These are phyloP conservation scores for Hecatera dysodea DNA, from an alignment of 2,888 invertebrate genomes.

Conservation along the genomic window DNA sequence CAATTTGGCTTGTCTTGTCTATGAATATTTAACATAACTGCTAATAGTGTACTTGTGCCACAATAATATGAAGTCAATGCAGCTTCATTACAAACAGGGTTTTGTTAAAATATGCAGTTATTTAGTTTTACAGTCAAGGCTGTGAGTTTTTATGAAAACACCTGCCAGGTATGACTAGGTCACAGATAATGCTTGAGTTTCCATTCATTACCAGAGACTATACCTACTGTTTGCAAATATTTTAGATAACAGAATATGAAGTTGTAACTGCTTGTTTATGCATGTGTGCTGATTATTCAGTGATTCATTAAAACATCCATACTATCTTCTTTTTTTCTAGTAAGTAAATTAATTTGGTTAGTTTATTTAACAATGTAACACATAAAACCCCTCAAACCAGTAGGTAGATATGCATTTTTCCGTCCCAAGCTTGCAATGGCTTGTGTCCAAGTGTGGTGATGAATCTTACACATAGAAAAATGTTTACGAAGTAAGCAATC, in stretches of 20 bases:
- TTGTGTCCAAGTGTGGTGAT: neutral
- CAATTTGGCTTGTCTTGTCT: neutral
- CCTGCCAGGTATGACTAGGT: constrained; percentile 37
- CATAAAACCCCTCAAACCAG: neutral
- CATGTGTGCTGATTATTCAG: neutral
- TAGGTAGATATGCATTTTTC: too few relatives aligned
- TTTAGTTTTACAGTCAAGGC: constrained; percentile 53
- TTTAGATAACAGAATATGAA: constrained; percentile 32
- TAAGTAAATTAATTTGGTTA: neutral
- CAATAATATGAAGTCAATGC: neutral
- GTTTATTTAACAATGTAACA: neutral
- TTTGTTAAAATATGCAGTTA: constrained; percentile 42
- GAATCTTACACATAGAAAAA: neutral
- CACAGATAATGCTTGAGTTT: constrained; percentile 38
- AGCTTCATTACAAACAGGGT: neutral
- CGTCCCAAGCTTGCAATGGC: neutral
- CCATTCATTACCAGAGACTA: constrained; percentile 38
- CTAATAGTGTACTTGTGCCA: neutral
- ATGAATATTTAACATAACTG: neutral
- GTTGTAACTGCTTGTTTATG: neutral
- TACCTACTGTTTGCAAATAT: constrained; percentile 21
- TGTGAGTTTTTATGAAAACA: constrained; percentile 34
- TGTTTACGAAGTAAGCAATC: neutral
- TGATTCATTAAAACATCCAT: constrained; percentile 6
- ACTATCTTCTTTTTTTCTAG: too few relatives aligned